Conservation (phyloP, 37 sponge, comb jelly and placozoan genomes). For the Oscarella lobularis region DNA sequence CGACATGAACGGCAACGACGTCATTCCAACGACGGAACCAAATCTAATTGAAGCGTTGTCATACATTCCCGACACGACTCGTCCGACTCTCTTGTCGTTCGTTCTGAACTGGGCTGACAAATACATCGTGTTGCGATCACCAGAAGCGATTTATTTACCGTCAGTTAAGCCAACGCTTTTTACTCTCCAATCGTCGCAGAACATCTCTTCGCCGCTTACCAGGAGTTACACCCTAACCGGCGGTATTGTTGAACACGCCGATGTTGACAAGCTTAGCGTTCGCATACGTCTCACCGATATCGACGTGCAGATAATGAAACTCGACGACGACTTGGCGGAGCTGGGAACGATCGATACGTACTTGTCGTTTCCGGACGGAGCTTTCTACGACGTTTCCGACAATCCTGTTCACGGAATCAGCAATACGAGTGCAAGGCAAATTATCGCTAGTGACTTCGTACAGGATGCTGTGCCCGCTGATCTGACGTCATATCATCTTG, state of each 20-base stretch:
- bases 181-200: constrained; percentile 38
- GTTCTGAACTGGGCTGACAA: constrained; percentile 33
- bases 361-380: constrained; percentile 40
- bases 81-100: constrained; percentile 37
- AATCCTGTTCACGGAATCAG: constrained; percentile 39
- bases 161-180: constrained; percentile 47
- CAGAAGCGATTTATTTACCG: constrained; percentile 65
- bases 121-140: constrained; percentile 40
- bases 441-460: background rate
- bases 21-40: constrained; percentile 21
- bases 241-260: constrained; percentile 37
- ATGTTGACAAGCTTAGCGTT: constrained; percentile 40
- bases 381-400: constrained; percentile 50
- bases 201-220: constrained; percentile 11
- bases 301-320: constrained; percentile 49
- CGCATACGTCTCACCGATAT: constrained; percentile 37
- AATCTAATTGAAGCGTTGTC: constrained; percentile 3
- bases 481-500: constrained; percentile 43
- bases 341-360: background rate
- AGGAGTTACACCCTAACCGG: constrained; percentile 30
- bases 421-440: constrained; percentile 14
- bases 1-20: constrained; percentile 17
- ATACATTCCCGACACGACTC: constrained; percentile 49
- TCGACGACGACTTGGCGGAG: constrained; percentile 19
- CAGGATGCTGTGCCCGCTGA: constrained; percentile 15